These are phyloP conservation scores for Cistogaster globosa DNA, from an alignment of 2,888 invertebrate genomes.

Conservation along the genomic window DNA sequence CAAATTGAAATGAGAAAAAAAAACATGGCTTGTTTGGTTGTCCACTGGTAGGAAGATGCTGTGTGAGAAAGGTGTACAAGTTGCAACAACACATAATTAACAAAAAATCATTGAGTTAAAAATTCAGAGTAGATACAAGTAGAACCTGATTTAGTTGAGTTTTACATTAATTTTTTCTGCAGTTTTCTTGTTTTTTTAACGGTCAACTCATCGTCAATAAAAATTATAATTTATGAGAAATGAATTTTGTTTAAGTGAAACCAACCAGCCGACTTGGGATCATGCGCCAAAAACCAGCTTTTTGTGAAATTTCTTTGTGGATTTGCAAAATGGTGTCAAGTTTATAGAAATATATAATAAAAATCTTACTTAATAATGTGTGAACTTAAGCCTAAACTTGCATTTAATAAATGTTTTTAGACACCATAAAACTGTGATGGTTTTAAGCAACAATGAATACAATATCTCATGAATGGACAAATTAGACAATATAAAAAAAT, in stretches of 20 bases:
- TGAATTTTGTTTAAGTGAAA: conserved; percentile 30
- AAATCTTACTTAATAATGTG: conserved; percentile 58
- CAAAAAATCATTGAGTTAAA: conserved; percentile 11
- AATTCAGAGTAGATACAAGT: conserved; percentile 23
- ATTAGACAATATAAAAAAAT: no score
- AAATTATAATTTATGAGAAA: conserved; percentile 57
- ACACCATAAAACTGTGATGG: neutral
- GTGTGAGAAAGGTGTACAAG: conserved; percentile 31
- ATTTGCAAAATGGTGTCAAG: conserved; percentile 61
- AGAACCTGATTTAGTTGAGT: conserved; percentile 59
- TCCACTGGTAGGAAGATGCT: conserved; percentile 4
- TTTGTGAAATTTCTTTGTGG: conserved; percentile 29
- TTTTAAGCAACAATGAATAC: neutral
- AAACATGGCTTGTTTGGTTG: neutral
- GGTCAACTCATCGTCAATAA: conserved; percentile 58
- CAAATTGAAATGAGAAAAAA: conserved; percentile 47
- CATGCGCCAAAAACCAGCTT: conserved; percentile 52
- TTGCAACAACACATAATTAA: conserved; percentile 33
- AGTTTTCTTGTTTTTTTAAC: conserved; percentile 17
- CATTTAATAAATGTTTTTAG: conserved; percentile 27
- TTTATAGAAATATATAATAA: conserved; percentile 48
- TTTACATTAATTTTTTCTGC: conserved; percentile 11
- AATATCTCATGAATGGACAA: neutral
- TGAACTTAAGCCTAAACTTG: conserved; percentile 34
- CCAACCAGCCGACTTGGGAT: conserved; percentile 2